Conservation (phyloP, 2,113 vertebrate genomes). For the Ptilonorhynchus violaceus region DNA sequence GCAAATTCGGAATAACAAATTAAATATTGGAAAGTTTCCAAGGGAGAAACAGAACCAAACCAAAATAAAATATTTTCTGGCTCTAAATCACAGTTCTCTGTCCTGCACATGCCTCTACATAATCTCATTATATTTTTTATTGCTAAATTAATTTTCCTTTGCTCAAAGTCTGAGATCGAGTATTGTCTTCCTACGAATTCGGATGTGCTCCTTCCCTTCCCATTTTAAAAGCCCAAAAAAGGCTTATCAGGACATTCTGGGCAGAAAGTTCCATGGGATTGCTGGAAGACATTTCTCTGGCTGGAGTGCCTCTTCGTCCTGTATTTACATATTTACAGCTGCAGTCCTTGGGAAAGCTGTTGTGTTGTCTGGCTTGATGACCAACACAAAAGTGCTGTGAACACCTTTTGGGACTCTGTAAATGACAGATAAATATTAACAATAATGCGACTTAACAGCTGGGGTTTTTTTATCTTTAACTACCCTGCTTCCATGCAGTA, state of each 20-base stretch:
- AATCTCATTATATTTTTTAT: background rate
- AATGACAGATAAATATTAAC: slow-evolving; percentile 46
- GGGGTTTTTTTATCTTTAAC: background rate
- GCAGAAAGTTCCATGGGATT: background rate
- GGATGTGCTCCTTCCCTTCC: background rate
- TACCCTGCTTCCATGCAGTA: background rate
- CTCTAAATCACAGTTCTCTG: background rate
- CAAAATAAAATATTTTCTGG: background rate
- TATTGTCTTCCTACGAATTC: background rate
- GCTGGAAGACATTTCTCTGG: background rate
- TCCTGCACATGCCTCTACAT: background rate
- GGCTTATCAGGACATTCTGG: background rate
- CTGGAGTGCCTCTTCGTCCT: background rate
- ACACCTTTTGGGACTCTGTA: slow-evolving; percentile 17
- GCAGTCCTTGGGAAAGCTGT: background rate
- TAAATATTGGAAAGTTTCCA: background rate
- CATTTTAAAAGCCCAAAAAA: background rate
- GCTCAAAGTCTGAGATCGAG: background rate
- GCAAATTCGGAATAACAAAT: background rate
- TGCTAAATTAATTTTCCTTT: background rate
- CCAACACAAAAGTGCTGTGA: background rate
- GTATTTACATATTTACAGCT: background rate
- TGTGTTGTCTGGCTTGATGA: background rate
- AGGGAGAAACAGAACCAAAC: background rate
- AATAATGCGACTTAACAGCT: background rate